These are phyloP conservation scores for Caracal caracal DNA, from an alignment of 2,113 vertebrate genomes.

Conservation along the genomic window DNA sequence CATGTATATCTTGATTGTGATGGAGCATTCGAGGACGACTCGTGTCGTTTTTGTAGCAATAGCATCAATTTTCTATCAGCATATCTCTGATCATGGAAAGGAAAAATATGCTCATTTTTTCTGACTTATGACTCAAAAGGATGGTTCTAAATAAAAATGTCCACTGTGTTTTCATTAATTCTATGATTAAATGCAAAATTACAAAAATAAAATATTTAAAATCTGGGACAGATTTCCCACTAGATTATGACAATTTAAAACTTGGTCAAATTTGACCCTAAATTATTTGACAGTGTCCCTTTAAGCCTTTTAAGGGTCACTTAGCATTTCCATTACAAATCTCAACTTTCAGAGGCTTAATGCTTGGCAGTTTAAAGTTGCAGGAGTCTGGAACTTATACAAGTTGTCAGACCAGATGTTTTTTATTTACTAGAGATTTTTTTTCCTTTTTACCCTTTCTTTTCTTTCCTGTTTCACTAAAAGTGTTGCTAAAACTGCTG, in stretches of 20 bases:
- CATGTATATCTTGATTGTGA: not conserved
- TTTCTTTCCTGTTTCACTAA: slow-evolving; percentile 49
- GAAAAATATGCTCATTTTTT: slow-evolving; percentile 35
- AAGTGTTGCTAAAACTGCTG: slow-evolving; percentile 41
- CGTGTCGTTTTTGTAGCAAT: not conserved
- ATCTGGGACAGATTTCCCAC: slow-evolving; percentile 66
- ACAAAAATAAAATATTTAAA: slow-evolving; percentile 65
- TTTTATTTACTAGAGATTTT: slow-evolving; percentile 72
- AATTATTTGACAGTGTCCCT: slow-evolving; percentile 65
- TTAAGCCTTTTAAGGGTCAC: slow-evolving; percentile 66
- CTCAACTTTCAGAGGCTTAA: slow-evolving; percentile 67
- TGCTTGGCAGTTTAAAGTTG: slow-evolving; percentile 71
- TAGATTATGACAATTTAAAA: slow-evolving; percentile 69
- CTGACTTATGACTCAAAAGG: not conserved
- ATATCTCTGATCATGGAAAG: not conserved
- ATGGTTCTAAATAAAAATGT: slow-evolving; percentile 4
- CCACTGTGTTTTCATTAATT: not conserved
- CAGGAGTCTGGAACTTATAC: slow-evolving; percentile 83
- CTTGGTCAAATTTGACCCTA: slow-evolving; percentile 65
- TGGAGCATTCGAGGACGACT: not conserved
- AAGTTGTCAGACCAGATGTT: slow-evolving; percentile 78
- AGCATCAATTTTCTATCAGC: not conserved
- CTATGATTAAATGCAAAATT: slow-evolving; percentile 47
- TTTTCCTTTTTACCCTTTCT: not conserved
- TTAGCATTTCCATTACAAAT: slow-evolving; percentile 72